These are phyloP conservation scores for Rotaria socialis DNA, from an alignment of 2,888 invertebrate genomes.

Conservation along the genomic window DNA sequence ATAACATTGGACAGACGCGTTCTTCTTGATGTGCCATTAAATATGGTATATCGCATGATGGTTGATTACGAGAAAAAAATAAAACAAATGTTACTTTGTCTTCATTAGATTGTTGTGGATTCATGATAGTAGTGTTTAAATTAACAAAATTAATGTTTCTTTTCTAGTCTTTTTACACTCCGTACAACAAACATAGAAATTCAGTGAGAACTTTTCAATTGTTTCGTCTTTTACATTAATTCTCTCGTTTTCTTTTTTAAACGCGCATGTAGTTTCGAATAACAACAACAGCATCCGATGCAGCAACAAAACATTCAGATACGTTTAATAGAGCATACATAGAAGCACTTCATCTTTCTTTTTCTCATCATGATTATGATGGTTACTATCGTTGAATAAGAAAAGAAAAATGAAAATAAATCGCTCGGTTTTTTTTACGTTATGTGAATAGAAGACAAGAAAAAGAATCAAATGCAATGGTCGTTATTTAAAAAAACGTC, in stretches of 20 bases:
- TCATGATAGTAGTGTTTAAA: neutral
- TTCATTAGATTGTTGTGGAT: neutral
- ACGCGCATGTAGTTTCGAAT: neutral
- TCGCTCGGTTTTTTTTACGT: neutral
- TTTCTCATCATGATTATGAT: neutral
- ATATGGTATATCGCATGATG: conserved; percentile 6
- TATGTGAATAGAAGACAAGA: neutral
- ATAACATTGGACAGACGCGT: neutral
- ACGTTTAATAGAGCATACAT: neutral
- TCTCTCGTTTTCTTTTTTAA: neutral
- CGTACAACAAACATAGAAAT: neutral
- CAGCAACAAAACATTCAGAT: neutral
- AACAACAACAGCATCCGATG: neutral
- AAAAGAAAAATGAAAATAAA: neutral
- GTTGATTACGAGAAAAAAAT: conserved; percentile 3
- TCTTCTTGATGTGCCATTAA: conserved; percentile 8
- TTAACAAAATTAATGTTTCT: neutral
- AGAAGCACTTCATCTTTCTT: neutral
- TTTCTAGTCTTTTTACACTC: neutral
- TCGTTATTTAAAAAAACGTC: neutral
- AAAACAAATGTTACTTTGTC: neutral
- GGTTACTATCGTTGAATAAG: neutral
- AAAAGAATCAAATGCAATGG: neutral
- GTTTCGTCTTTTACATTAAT: neutral
- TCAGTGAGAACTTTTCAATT: neutral